phyloP scores from a whole-genome alignment of 2,113 vertebrate species.

The Dipodomys stephensi region DNA sequence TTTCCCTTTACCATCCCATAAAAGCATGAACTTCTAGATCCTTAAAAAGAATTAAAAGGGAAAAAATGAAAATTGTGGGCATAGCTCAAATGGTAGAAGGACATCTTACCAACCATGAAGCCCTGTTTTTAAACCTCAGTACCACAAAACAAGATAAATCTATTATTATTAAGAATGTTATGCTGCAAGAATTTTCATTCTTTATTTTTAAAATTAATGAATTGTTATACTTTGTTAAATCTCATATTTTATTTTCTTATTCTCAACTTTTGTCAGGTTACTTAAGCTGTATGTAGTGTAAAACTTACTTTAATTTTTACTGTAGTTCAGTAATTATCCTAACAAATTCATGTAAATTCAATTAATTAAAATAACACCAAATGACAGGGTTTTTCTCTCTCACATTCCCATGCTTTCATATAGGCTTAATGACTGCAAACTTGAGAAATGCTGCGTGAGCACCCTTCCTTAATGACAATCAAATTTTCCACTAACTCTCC shows the following conservation, averaged over 20 bases:
- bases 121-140: too few relatives aligned
- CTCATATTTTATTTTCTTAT: background rate
- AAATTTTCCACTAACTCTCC: background rate
- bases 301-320: conserved; percentile 16
- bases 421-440: conserved; percentile 29
- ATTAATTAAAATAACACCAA: background rate
- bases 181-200: background rate
- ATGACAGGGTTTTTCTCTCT: background rate
- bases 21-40: too few relatives aligned
- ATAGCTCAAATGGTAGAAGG: too few relatives aligned
- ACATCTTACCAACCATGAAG: too few relatives aligned
- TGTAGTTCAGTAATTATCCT: conserved; percentile 10
- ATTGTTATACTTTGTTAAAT: background rate
- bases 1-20: too few relatives aligned
- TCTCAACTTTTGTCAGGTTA: background rate
- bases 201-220: background rate
- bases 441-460: background rate
- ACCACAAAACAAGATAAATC: background rate
- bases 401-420: background rate
- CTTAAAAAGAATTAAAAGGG: too few relatives aligned
- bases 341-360: conserved; percentile 8
- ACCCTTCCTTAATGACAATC: background rate
- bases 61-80: too few relatives aligned
- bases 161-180: background rate
- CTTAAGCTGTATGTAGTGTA: background rate